Base-by-base conservation (phyloP, 2,113 vertebrate genomes). In the Holacanthus passer region DNA sequence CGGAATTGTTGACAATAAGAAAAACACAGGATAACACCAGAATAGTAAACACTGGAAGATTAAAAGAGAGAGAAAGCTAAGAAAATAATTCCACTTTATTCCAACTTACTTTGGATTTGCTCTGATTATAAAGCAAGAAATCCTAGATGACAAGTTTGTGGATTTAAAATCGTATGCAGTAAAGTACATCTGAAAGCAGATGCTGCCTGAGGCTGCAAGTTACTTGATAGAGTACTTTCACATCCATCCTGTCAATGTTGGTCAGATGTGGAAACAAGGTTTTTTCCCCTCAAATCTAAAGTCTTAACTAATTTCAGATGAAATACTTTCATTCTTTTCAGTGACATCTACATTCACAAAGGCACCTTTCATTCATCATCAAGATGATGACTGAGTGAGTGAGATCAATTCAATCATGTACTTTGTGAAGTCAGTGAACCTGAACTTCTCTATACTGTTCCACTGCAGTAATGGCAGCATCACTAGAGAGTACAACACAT, bases 301-400 rank as follows among this genome's bases (percentile, higher is more conserved):
- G 7, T 45, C 5, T 13, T 20, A 48, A 48, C 11, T 48, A 10
- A 35, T 67, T 45, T 59, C 53, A 62, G 31, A 35, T 12, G 20
- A 19, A 32, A 73, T 27, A 7, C 39, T 9, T 58, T 16, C 8
- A 56, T n/a, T 11, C 50, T 37, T 37, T 37, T 39, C 43, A 60
- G 16, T 45, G 29, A 24, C n/a, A 69, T 22, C 12, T 43, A 43
- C 22, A 43, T 56, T 64, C 10, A 20, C 14, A 43, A 9, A 37
- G 35, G 32, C 29, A 14, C 10, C 55, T 58, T 24, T 75, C 64
- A 70, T 58, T 50, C 41, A 67, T 60, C 63, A 71, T n/a, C n/a
- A 5, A 19, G 22, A 45, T 24, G 60, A 29, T 13, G 47, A 50
- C 41, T 66, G n/a, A 64, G 50, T 67, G 47, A 63, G 31, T 0